Conservation (phyloP, 2,113 vertebrate species). For the Notothenia coriiceps region DNA sequence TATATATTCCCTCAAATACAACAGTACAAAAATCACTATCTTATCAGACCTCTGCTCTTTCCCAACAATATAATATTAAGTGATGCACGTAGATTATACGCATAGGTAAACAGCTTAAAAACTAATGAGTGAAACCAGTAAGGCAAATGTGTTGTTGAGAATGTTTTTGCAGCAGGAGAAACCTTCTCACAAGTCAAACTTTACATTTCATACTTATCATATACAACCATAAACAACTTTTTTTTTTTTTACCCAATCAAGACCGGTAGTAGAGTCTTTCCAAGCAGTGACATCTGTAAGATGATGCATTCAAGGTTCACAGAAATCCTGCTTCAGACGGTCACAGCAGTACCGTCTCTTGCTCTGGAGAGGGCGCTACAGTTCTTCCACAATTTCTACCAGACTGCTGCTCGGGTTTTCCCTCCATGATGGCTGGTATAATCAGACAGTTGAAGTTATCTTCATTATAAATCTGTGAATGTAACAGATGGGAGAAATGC, state of each 20-base stretch:
- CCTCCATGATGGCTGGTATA: background rate
- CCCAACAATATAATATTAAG: background rate
- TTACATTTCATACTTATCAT: background rate
- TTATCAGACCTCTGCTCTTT: background rate
- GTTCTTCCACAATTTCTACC: constrained; percentile 8
- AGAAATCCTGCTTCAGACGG: background rate
- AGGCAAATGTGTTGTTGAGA: too few relatives aligned
- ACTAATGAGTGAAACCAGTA: constrained; percentile 12
- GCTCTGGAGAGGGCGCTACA: constrained; percentile 34
- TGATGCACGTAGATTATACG: constrained; percentile 35
- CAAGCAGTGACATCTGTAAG: background rate
- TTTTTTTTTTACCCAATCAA: background rate
- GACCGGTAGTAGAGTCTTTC: background rate
- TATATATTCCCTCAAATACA: constrained; percentile 27
- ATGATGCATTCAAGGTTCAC: background rate
- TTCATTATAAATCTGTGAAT: constrained; percentile 54
- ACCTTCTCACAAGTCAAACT: background rate
- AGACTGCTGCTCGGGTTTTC: constrained; percentile 4
- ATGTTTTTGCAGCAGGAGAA: constrained; percentile 7
- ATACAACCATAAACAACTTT: background rate
- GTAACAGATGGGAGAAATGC: constrained; percentile 10
- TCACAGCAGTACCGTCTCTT: constrained; percentile 33
- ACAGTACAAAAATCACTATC: background rate
- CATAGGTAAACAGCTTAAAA: background rate
- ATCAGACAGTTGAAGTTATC: constrained; percentile 44